Conservation (phyloP, 2,113 vertebrate genomes). For the Paradisaea rubra region DNA sequence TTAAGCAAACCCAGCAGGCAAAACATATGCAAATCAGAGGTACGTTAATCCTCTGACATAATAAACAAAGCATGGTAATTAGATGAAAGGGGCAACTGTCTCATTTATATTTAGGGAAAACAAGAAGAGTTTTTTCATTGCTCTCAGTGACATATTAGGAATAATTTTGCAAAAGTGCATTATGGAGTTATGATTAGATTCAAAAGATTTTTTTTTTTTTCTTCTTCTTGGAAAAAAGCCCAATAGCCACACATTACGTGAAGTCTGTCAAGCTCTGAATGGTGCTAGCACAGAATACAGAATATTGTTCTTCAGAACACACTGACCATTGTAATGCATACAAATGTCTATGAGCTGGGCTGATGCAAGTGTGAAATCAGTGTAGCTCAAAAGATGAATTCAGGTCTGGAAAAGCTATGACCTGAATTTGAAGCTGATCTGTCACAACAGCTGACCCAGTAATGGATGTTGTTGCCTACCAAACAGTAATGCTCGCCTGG, state of each 20-base stretch:
- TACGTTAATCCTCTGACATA: not conserved
- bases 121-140: not conserved
- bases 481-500: fast-evolving
- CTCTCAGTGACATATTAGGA: not conserved
- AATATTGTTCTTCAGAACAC: not conserved
- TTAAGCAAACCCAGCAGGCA: not conserved
- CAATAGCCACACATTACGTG: not conserved
- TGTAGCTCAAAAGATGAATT: not conserved
- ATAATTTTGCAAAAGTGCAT: not conserved
- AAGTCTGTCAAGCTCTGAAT: not conserved
- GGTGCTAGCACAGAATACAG: not conserved
- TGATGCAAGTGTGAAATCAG: not conserved
- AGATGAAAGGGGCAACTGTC: not conserved
- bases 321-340: not conserved
- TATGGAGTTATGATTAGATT: not conserved
- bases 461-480: not conserved
- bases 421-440: not conserved
- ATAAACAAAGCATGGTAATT: not conserved
- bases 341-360: not conserved
- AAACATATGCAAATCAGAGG: not conserved
- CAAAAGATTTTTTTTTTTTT: not conserved
- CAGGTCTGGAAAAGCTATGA: not conserved
- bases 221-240: not conserved
- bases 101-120: not conserved
- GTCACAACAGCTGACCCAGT: not conserved